Base-by-base conservation (phyloP, 2,113 vertebrate genomes). In the Amblyornis subalaris region DNA sequence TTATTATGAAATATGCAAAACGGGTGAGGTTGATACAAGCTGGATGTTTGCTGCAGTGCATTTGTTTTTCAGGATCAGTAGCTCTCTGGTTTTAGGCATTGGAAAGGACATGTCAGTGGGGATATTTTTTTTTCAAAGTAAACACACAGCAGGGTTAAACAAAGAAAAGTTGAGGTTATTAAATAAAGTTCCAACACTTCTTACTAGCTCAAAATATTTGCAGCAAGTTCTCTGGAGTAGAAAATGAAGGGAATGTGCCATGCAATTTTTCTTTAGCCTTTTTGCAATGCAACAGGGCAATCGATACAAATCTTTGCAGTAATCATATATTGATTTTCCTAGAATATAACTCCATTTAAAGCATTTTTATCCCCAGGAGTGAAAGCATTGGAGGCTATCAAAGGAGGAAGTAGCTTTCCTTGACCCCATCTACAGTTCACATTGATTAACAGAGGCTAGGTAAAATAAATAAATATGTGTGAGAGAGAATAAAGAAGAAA, bases 321-420 rank as follows among this genome's bases (percentile, higher is more conserved):
- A 98, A 99, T 99, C 98, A 98, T 98, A 97, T 99, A 99, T 99
- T 99, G 99, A 99, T 99, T 99, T 98, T 98, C 96, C 97, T 98
- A 96, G 98, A 98, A 98, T 98, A 98, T 98, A 98, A 98, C 98
- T 99, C 99, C 98, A 99, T 99, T 99, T 99, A 98, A 98, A 98
- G 98, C 97, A 98, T 98, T 98, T 98, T 98, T 98, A 98, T 98
- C 98, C 98, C 98, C 98, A 98, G 97, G 98, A 97, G 98, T 98
- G 95, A 98, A 95, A 97, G 97, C 98, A 96, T 97, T 98, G 95
- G 97, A 98, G 98, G 98, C 98, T 98, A 98, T 98, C 95, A 97
- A 97, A 98, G 98, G 97, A 99, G 98, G 98, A 98, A 98, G 98
- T 97, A 98, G 97, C 96, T 98, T 98, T 98, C 98, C 95, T 97